Evolutionary conservation across 2,888 invertebrate species (phyloP).

Genomic region (Smittia aterrima): DNA sequence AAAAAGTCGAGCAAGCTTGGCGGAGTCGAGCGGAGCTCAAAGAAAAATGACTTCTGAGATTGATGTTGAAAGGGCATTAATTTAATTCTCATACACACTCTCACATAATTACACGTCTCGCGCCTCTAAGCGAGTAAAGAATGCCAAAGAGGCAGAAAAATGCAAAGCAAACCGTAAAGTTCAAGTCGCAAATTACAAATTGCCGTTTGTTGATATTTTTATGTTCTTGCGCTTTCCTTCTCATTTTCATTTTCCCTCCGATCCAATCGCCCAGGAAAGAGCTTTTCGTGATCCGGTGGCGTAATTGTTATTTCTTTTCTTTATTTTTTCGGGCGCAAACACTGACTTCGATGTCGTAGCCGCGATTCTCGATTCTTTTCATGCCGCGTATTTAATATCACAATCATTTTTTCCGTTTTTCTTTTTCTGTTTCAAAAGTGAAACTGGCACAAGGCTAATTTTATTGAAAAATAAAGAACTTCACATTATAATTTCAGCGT

Average conservation of each 20-base stretch:
- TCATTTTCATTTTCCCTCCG: background rate
- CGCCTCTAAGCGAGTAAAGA: background rate
- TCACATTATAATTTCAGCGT: background rate
- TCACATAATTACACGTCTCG: slow-evolving; percentile 1
- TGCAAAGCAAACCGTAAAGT: background rate
- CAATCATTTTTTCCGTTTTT: slow-evolving; percentile 12
- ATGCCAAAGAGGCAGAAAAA: slow-evolving; percentile 8
- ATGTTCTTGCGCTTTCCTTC: background rate
- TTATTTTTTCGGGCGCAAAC: background rate
- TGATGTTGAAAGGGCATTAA: background rate
- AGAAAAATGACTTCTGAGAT: background rate
- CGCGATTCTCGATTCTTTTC: background rate
- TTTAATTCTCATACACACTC: background rate
- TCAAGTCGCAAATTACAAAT: slow-evolving; percentile 1
- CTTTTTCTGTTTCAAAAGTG: background rate
- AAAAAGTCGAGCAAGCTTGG: background rate
- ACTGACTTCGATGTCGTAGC: background rate
- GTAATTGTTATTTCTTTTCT: background rate
- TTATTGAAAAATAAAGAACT: slow-evolving; percentile 28
- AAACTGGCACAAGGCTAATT: slow-evolving; percentile 31
- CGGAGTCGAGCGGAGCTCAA: background rate
- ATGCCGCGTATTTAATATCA: slow-evolving; percentile 11
- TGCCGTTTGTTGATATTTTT: background rate
- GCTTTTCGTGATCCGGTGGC: background rate
- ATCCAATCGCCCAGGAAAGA: background rate